Conservation (phyloP, 2,888 invertebrate species). For the Apocheima hispidaria region DNA sequence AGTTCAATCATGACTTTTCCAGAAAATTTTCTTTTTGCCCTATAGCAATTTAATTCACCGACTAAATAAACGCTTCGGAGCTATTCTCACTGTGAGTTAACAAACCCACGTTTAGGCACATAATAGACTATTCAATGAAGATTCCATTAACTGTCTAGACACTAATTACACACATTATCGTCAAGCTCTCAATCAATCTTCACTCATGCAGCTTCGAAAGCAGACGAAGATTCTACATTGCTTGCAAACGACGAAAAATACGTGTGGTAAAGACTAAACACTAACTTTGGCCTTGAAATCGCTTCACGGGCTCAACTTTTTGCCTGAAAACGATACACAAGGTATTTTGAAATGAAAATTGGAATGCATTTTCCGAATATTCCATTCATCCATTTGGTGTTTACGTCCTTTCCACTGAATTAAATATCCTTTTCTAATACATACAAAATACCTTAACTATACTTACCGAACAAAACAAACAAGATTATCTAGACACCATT, state of each 20-base stretch:
- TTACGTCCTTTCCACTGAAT: too few species aligned
- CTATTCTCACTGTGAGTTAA: neutral
- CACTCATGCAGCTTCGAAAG: neutral
- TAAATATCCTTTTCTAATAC: too few species aligned
- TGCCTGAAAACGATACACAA: too few species aligned
- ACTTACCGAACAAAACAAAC: too few species aligned
- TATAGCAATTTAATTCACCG: neutral
- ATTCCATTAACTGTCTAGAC: conserved; percentile 21
- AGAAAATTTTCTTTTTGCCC: neutral
- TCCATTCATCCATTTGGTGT: too few species aligned
- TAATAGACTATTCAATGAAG: conserved; percentile 2
- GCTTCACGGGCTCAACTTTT: too few species aligned
- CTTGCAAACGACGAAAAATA: neutral
- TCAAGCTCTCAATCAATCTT: conserved; percentile 2
- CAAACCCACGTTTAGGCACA: conserved; percentile 6
- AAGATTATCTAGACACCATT: too few species aligned
- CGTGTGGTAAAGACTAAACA: neutral
- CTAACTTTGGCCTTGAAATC: too few species aligned
- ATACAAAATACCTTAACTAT: too few species aligned
- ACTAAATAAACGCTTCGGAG: neutral
- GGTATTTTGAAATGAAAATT: neutral
- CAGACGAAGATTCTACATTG: neutral
- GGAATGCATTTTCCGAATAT: too few species aligned
- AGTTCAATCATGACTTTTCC: neutral
- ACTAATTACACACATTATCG: conserved; percentile 18